A percentile compares a stretch with the other conserved stretches of the same genome.
phyloP scores from a whole-genome alignment of 1,140 invertebrate genomes.

The Bombus polaris region DNA sequence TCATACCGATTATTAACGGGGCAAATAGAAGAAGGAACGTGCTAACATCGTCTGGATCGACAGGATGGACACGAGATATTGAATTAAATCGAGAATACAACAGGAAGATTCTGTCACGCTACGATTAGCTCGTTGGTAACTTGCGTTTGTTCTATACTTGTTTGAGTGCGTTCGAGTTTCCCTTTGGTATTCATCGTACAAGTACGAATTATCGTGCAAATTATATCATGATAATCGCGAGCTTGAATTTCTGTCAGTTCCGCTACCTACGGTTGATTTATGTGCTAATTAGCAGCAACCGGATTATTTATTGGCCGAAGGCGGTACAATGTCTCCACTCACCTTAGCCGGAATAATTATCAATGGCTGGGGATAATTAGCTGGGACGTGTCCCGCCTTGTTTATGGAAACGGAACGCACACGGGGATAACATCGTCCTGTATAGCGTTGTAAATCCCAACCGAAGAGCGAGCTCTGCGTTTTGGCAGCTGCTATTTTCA shows the following conservation, averaged over 20 bases:
- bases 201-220: conserved; percentile 19
- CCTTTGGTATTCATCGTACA: not conserved
- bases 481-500: conserved; percentile 68
- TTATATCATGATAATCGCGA: conserved; percentile 25
- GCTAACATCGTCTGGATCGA: not conserved
- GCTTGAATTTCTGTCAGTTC: conserved; percentile 38
- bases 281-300: conserved; percentile 42
- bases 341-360: conserved; percentile 48
- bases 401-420: conserved; percentile 31
- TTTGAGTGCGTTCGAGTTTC: not conserved
- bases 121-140: too few relatives aligned
- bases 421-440: conserved; percentile 25
- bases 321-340: conserved; percentile 39
- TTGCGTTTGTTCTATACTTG: not conserved
- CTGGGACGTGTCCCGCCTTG: conserved; percentile 21
- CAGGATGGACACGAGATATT: not conserved
- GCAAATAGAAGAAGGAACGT: not conserved
- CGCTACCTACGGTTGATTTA: conserved; percentile 46
- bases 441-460: conserved; percentile 51
- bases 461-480: conserved; percentile 57
- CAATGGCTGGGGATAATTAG: conserved; percentile 40
- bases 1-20: not conserved
- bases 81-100: conserved; percentile 9
- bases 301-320: conserved; percentile 50
- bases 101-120: too few relatives aligned